Percentiles rank a stretch among this genome's conserved stretches.
phyloP scores from a whole-genome alignment of 2,113 vertebrate species.

The Pelecanus crispus region DNA sequence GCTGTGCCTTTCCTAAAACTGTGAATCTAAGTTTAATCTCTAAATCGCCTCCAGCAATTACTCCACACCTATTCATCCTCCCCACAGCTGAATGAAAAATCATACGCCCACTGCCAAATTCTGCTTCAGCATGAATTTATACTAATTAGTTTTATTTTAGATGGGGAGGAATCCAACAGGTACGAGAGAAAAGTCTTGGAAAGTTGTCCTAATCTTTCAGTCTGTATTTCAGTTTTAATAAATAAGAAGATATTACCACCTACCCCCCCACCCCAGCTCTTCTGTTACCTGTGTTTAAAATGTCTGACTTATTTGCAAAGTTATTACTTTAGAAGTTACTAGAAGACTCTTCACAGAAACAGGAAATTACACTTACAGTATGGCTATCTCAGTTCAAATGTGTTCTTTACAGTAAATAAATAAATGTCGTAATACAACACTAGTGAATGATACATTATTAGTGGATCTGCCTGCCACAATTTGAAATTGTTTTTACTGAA shows the following conservation, averaged over 20 bases:
- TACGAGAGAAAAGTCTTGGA: neutral
- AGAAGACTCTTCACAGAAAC: neutral
- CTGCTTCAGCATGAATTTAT: neutral
- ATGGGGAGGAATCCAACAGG: neutral
- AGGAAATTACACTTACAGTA: neutral
- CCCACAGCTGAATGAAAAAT: neutral
- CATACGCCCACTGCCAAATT: neutral
- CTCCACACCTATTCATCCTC: neutral
- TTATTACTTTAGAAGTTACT: neutral
- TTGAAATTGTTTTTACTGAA: neutral
- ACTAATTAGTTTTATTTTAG: neutral
- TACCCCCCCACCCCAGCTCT: accelerated
- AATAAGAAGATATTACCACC: neutral
- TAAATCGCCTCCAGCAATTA: too few species aligned
- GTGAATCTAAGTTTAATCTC: too few species aligned
- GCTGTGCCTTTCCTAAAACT: too few species aligned
- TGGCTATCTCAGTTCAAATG: neutral
- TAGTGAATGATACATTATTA: neutral
- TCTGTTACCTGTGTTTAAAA: neutral
- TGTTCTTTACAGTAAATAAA: neutral
- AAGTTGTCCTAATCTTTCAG: neutral
- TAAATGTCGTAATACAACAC: neutral
- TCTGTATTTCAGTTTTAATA: neutral
- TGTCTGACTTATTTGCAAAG: neutral
- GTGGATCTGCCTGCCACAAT: neutral